Evolutionary conservation across 2,888 invertebrate genomes (phyloP).

Genomic region (Tetragonula carbonaria): DNA sequence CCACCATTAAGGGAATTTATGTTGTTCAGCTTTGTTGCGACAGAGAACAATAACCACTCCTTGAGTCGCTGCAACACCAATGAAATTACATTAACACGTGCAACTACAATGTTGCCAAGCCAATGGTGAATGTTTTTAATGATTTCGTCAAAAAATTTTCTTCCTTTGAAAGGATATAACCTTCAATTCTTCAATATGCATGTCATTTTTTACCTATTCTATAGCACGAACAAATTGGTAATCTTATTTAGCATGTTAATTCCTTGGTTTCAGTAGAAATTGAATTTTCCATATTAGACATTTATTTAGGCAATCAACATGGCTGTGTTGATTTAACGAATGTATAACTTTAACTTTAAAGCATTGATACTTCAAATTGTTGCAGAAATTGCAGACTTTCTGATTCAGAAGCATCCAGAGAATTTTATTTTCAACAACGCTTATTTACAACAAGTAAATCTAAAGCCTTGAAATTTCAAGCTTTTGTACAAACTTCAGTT

Average conservation of each 20-base stretch:
- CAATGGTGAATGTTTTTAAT: background rate
- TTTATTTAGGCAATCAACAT: background rate
- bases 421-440: background rate
- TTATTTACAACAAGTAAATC: no score
- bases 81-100: slow-evolving; percentile 41
- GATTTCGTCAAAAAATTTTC: background rate
- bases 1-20: slow-evolving; percentile 43
- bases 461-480: no score
- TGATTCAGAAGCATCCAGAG: background rate
- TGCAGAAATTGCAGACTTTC: background rate
- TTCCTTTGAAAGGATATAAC: background rate
- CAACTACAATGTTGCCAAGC: slow-evolving; percentile 35
- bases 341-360: background rate
- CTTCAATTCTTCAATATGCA: no score
- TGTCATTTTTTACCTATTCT: no score
- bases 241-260: no score
- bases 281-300: no score
- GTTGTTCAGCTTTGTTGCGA: slow-evolving; percentile 27
- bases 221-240: no score
- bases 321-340: background rate
- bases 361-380: background rate
- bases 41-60: slow-evolving; percentile 57
- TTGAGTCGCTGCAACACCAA: slow-evolving; percentile 21
- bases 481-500: no score
- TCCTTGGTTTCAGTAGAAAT: no score